These are phyloP conservation scores for Trinectes maculatus DNA, from an alignment of 2,113 vertebrate species.

Conservation along the genomic window DNA sequence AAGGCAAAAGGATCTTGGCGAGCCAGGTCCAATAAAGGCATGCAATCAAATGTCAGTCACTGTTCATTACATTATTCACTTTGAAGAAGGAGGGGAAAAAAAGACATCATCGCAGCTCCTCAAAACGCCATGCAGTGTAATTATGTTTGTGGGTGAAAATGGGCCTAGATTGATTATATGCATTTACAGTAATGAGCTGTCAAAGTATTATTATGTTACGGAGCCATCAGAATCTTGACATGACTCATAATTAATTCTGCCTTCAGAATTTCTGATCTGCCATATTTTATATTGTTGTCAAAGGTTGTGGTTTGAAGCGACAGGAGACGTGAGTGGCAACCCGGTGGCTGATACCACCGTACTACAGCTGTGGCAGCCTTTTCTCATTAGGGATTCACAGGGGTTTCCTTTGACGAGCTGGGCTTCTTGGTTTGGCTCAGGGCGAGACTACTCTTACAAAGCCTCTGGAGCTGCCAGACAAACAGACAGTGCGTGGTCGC, in stretches of 20 bases:
- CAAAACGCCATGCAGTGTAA: slow-evolving; percentile 63
- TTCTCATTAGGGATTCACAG: slow-evolving; percentile 67
- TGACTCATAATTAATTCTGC: slow-evolving; percentile 71
- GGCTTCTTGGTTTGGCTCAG: slow-evolving; percentile 52
- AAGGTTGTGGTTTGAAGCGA: slow-evolving; percentile 46
- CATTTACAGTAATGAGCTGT: slow-evolving; percentile 72
- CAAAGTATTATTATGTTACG: slow-evolving; percentile 64
- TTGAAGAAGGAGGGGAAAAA: slow-evolving; percentile 45
- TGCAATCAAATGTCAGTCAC: slow-evolving; percentile 60
- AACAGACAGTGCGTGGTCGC: slow-evolving; percentile 54
- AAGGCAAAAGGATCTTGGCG: slow-evolving; percentile 48
- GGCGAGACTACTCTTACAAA: slow-evolving; percentile 65
- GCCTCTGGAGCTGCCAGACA: slow-evolving; percentile 66
- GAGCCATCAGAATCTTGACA: slow-evolving; percentile 66
- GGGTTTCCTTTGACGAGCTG: slow-evolving; percentile 54
- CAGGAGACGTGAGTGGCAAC: slow-evolving; percentile 48
- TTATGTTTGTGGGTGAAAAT: slow-evolving; percentile 76
- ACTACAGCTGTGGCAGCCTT: slow-evolving; percentile 43
- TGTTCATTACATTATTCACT: slow-evolving; percentile 62
- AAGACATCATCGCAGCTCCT: slow-evolving; percentile 41
- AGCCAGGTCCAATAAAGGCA: slow-evolving; percentile 42
- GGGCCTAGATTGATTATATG: slow-evolving; percentile 77
- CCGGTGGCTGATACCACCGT: slow-evolving; percentile 30
- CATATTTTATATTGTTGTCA: slow-evolving; percentile 51
- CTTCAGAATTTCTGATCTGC: slow-evolving; percentile 64